These are phyloP conservation scores for Hypocryptadius cinnamomeus DNA, from an alignment of 2,113 vertebrate genomes.

Conservation along the genomic window DNA sequence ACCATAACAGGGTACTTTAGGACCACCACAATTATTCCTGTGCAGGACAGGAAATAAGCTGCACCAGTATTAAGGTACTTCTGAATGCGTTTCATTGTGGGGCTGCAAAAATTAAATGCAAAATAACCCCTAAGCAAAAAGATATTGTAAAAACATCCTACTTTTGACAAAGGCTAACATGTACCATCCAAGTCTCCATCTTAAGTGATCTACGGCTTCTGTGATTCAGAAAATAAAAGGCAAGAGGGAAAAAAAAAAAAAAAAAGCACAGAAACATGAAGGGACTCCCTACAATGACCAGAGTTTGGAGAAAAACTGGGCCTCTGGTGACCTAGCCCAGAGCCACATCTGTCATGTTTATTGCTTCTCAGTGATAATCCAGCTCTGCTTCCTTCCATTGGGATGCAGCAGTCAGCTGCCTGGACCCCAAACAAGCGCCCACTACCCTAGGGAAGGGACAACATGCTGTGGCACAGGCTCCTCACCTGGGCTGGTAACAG, in stretches of 20 bases:
- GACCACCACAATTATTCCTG: neutral
- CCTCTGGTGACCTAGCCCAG: neutral
- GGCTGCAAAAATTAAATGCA: neutral
- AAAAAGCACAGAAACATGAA: neutral
- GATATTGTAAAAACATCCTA: neutral
- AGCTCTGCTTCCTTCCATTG: neutral
- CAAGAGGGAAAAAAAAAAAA: neutral
- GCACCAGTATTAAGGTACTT: neutral
- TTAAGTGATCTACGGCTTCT: rapidly evolving
- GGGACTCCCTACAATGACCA: neutral
- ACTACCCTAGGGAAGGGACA: neutral
- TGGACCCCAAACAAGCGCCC: neutral
- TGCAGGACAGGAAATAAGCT: neutral
- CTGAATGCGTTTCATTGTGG: neutral
- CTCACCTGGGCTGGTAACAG: neutral
- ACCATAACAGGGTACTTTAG: neutral
- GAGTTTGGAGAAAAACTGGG: neutral
- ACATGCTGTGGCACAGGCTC: neutral
- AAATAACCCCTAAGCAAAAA: neutral
- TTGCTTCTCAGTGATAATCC: neutral
- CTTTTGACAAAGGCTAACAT: neutral
- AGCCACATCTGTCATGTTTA: neutral
- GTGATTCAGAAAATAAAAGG: neutral
- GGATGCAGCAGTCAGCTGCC: neutral
- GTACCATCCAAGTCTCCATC: neutral